These are phyloP conservation scores for Chironex yamaguchii DNA, from an alignment of 30 jellyfish, hydroid and myxozoan genomes.

Conservation along the genomic window DNA sequence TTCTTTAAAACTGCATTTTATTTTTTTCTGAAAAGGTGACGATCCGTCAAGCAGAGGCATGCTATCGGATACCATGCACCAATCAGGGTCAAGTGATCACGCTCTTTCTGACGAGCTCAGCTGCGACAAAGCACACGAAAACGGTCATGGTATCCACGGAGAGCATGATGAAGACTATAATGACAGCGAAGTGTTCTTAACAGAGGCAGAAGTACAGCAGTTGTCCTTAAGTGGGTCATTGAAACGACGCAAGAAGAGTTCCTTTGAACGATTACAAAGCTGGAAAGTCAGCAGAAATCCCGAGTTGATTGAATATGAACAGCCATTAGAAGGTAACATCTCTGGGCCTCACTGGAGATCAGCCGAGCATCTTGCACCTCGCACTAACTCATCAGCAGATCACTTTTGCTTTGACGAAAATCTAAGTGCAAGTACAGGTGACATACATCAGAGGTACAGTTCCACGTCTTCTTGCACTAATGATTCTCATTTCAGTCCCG, in stretches of 20 bases:
- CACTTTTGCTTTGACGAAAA: background rate
- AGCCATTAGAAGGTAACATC: constrained; percentile 49
- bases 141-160: background rate
- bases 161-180: constrained; percentile 48
- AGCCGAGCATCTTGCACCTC: constrained; percentile 53
- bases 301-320: constrained; percentile 69
- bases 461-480: background rate
- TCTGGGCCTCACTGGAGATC: constrained; percentile 66
- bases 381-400: constrained; percentile 35
- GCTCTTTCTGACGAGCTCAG: background rate
- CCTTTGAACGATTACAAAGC: constrained; percentile 89
- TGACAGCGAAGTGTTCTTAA: constrained; percentile 84
- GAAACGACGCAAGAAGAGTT: constrained; percentile 76
- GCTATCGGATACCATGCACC: background rate
- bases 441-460: constrained; percentile 1
- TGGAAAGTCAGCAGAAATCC: constrained; percentile 91
- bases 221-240: constrained; percentile 45
- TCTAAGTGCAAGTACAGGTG: constrained; percentile 72
- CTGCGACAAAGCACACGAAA: background rate
- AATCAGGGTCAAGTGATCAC: background rate
- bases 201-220: constrained; percentile 95
- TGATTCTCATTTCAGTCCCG: background rate
- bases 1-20: too few species aligned
- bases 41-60: background rate
- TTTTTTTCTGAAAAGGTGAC: too few species aligned